These are phyloP conservation scores for Rhopalosiphum padi DNA, from an alignment of 1,140 invertebrate species.

Conservation along the genomic window DNA sequence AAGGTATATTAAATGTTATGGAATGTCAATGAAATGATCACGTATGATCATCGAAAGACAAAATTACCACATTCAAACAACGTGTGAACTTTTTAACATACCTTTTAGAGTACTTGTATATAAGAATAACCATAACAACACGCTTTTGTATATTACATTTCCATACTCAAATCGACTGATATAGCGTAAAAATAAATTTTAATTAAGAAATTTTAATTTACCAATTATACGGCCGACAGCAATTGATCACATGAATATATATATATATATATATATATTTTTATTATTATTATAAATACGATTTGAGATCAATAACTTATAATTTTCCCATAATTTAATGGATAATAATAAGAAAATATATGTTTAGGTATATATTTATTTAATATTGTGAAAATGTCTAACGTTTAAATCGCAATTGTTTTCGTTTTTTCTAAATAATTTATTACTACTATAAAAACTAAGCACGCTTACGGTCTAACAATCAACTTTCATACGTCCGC, in stretches of 20 bases:
- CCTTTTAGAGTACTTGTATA: not conserved
- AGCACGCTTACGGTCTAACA: not conserved
- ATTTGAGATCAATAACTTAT: not conserved
- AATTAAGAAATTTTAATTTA: not conserved
- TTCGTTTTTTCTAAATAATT: not conserved
- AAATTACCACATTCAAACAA: not conserved
- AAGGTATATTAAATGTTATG: not conserved
- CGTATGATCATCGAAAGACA: not conserved
- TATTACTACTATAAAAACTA: slow-evolving; percentile 7
- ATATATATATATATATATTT: too few species aligned
- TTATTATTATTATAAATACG: not conserved
- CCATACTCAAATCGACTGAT: not conserved
- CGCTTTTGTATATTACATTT: not conserved
- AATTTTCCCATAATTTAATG: not conserved
- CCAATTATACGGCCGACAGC: not conserved
- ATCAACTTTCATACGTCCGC: slow-evolving; percentile 26
- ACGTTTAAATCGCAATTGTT: not conserved
- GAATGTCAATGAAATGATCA: not conserved
- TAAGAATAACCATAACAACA: not conserved
- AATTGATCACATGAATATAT: not conserved
- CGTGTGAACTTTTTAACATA: not conserved
- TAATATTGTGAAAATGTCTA: not conserved
- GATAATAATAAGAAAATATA: not conserved
- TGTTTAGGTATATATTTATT: not conserved
- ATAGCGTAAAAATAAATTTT: not conserved